A percentile compares a stretch with the other conserved stretches of the same genome.
Evolutionary conservation across 2,113 vertebrate species (phyloP).

Genomic region (Eptesicus fuscus): DNA sequence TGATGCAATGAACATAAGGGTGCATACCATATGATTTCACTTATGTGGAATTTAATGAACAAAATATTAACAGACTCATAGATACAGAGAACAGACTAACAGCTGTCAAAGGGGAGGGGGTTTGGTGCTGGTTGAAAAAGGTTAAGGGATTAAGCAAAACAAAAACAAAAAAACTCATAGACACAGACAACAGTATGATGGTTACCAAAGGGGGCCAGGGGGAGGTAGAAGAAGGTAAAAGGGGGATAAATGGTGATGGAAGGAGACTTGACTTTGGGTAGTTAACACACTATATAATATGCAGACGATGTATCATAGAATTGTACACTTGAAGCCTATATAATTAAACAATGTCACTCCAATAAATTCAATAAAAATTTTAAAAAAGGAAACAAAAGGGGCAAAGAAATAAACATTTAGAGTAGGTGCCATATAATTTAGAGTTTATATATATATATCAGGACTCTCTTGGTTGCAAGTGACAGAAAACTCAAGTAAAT

Average conservation of each 20-base stretch:
- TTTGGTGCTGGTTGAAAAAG: neutral
- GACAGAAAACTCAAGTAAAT: neutral
- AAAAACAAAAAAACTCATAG: neutral
- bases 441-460: neutral
- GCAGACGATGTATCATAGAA: neutral
- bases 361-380: neutral
- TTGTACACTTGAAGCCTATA: neutral
- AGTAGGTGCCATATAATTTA: neutral
- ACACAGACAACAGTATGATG: neutral
- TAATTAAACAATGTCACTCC: neutral
- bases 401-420: neutral
- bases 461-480: neutral
- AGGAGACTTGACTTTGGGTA: neutral
- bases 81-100: neutral
- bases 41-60: neutral
- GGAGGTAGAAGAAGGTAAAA: neutral
- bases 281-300: neutral
- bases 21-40: neutral
- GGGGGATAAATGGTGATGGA: neutral
- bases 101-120: neutral
- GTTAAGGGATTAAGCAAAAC: neutral
- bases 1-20: neutral
- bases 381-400: neutral
- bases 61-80: neutral
- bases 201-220: neutral